Base-by-base conservation (phyloP, 1,140 invertebrate genomes). In the Musca vetustissima region DNA sequence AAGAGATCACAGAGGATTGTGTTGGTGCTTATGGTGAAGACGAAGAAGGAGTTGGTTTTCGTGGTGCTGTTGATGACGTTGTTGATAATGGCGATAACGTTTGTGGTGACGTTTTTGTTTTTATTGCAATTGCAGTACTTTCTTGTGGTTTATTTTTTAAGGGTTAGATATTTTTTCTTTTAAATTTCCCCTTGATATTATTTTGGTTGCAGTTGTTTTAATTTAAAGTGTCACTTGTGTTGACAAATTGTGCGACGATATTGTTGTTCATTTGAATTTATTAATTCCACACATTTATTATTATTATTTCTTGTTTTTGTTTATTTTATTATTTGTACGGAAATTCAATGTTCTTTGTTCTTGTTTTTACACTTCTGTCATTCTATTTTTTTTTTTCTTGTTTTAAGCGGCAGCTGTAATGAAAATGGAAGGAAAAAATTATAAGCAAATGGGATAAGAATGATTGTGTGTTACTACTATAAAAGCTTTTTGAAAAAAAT, bases 111-210 rank as follows among this genome's bases (percentile, higher is more conserved):
- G 4, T 43, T 13, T 7, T 43, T 43, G 6, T 57, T 57, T n/a
- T 67, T 65, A 32, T 47, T 43, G 32, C 21, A 52, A 48, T 48
- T 68, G 28, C 28, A 36, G n/a, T n/a, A n/a, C n/a, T n/a, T n/a
- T n/a, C n/a, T n/a, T n/a, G n/a, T n/a, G n/a, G n/a, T n/a, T n/a
- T n/a, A n/a, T n/a, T n/a, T n/a, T n/a, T n/a, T n/a, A 43, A 59
- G 25, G n/a, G 11, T 2, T 28, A 25, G 17, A 2, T 19, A 9
- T 36, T 21, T 36, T 61, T 32, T 59, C 17, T 32, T 32, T 43
- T 6, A 6, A 19, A 15, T 19, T 61, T 57, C 19, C 36, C 13
- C 28, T 6, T 61, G n/a, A 61, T n/a, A 28, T 61, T 36, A 6
- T 55, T 24, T 21, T 43, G n/a, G n/a, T n/a, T n/a, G n/a, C n/a